Evolutionary conservation across 2,797 vertebrate species (phyloP).

Genomic region (Ctenosaura bakeri): DNA sequence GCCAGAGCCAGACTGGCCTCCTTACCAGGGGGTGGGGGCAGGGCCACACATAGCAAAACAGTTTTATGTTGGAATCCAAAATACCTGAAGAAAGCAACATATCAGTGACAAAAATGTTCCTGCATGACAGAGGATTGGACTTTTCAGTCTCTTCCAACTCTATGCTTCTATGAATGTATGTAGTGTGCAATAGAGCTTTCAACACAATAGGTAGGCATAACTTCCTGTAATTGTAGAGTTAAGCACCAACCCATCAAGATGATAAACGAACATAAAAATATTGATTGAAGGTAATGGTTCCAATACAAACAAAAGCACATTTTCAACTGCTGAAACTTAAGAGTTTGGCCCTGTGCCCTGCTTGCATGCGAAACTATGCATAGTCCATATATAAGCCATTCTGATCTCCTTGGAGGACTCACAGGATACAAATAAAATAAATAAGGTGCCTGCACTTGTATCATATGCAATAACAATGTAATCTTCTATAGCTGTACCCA

Average conservation of each 20-base stretch:
- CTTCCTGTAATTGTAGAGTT: neutral
- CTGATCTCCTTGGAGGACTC: neutral
- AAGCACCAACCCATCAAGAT: neutral
- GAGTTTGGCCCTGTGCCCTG: neutral
- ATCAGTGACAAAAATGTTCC: too few species aligned
- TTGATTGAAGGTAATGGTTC: neutral
- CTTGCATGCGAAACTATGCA: neutral
- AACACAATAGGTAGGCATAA: neutral
- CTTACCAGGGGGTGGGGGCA: too few species aligned
- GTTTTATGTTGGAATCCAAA: too few species aligned
- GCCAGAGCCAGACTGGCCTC: too few species aligned
- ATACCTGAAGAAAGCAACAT: too few species aligned
- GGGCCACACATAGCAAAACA: too few species aligned
- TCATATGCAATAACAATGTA: neutral
- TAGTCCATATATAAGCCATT: neutral
- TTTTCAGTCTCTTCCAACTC: too few species aligned
- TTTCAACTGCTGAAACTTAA: neutral
- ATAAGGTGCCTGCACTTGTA: neutral
- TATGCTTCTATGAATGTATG: too few species aligned
- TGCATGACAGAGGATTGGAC: too few species aligned
- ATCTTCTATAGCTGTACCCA: neutral
- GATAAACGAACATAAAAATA: slow-evolving; percentile 2
- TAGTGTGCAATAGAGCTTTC: too few species aligned
- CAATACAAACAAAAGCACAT: neutral
- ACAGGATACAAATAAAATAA: neutral